phyloP scores from a whole-genome alignment of 2,888 invertebrate genomes.

The Thelaira solivaga region DNA sequence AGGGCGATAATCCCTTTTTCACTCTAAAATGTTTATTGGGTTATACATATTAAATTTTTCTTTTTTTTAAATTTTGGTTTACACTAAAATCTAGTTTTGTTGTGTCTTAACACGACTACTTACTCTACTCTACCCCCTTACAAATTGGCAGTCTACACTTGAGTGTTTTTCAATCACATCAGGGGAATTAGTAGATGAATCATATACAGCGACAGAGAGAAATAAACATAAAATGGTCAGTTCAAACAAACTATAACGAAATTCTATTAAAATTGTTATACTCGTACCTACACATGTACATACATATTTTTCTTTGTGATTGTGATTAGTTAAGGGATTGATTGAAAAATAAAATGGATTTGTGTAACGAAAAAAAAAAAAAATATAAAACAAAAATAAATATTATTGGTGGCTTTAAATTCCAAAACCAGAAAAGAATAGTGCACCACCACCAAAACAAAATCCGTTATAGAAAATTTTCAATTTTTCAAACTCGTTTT shows the following conservation, averaged over 20 bases:
- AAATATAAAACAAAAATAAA: not conserved
- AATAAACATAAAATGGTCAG: constrained; percentile 35
- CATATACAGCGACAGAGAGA: not conserved
- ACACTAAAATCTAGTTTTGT: constrained; percentile 50
- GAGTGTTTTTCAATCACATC: constrained; percentile 35
- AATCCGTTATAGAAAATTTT: constrained; percentile 11
- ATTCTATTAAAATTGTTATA: constrained; percentile 53
- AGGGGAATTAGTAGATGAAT: constrained; percentile 40
- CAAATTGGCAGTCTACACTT: not conserved
- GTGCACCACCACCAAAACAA: no score
- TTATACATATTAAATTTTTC: not conserved
- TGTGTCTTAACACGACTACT: constrained; percentile 19
- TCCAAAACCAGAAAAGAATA: not conserved
- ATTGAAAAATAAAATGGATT: constrained; percentile 34
- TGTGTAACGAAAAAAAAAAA: not conserved
- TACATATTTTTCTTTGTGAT: not conserved
- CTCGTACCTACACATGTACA: not conserved
- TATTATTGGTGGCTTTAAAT: constrained; percentile 26
- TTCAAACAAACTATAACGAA: constrained; percentile 53
- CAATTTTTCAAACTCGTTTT: constrained; percentile 17
- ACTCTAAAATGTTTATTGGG: constrained; percentile 17
- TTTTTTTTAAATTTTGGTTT: constrained; percentile 7
- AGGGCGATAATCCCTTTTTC: no score
- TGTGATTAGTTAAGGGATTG: constrained; percentile 59
- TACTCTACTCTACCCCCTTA: not conserved